A percentile compares a stretch with the other conserved stretches of the same genome.
Evolutionary conservation across 2,113 vertebrate genomes (phyloP).

Genomic region (Ptychochromis oligacanthus): DNA sequence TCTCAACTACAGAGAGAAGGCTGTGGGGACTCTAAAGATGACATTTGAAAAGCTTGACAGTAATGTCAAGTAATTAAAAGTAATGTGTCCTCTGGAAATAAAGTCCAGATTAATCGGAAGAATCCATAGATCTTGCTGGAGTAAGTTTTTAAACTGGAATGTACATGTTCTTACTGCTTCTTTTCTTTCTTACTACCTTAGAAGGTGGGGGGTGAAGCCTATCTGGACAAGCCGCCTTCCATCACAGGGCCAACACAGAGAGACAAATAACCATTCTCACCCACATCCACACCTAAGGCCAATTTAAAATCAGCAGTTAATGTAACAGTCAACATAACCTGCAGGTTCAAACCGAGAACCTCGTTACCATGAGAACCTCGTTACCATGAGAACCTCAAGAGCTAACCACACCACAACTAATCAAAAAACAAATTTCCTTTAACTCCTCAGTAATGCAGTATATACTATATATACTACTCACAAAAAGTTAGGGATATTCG

Average conservation of each 20-base stretch:
- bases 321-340: neutral
- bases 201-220: too few species aligned
- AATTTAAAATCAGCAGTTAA: neutral
- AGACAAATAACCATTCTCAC: neutral
- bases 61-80: neutral
- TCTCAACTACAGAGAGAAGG: neutral
- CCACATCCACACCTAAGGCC: neutral
- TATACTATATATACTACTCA: too few species aligned
- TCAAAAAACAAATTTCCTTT: neutral
- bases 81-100: neutral
- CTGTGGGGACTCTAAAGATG: neutral
- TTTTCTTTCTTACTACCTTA: too few species aligned
- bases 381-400: too few species aligned
- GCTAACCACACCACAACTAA: too few species aligned
- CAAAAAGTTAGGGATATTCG: too few species aligned
- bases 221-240: too few species aligned
- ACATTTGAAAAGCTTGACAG: constrained; percentile 8
- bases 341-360: neutral
- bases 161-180: too few species aligned
- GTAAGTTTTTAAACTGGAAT: neutral
- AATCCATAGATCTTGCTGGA: neutral
- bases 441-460: neutral
- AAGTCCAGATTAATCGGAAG: neutral
- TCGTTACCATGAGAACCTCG: too few species aligned
- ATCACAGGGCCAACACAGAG: too few species aligned